Conservation (phyloP, 2,113 vertebrate species). For the Gopherus evgoodei region DNA sequence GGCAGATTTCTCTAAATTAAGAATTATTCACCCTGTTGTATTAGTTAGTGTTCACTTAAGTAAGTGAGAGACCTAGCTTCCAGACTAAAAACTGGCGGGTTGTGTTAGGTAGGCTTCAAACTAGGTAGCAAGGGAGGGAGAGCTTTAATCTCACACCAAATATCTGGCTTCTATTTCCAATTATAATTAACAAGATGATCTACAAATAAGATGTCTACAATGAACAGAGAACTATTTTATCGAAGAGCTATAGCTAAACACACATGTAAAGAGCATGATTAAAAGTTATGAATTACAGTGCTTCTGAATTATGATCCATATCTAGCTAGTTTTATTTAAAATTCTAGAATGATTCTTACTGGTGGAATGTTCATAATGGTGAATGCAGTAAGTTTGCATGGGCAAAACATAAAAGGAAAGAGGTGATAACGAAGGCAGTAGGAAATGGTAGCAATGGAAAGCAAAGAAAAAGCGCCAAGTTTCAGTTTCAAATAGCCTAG, state of each 20-base stretch:
- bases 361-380: neutral
- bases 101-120: neutral
- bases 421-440: neutral
- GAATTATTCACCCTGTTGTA: neutral
- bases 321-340: neutral
- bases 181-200: neutral
- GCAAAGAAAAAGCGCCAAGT: neutral
- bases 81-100: accelerated
- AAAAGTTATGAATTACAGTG: neutral
- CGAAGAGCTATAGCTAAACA: neutral
- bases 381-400: neutral
- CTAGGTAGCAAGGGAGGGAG: neutral
- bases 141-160: neutral
- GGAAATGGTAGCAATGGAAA: neutral
- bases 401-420: neutral
- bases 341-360: neutral
- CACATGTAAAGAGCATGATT: neutral
- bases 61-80: accelerated
- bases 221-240: neutral
- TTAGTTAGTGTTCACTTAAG: neutral
- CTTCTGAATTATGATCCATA: neutral
- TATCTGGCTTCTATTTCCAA: neutral
- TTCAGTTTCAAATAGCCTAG: neutral
- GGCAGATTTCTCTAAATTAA: neutral
- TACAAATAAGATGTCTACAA: neutral